Conservation (phyloP, 2,113 vertebrate genomes). For the Notarius lentiginosus region DNA sequence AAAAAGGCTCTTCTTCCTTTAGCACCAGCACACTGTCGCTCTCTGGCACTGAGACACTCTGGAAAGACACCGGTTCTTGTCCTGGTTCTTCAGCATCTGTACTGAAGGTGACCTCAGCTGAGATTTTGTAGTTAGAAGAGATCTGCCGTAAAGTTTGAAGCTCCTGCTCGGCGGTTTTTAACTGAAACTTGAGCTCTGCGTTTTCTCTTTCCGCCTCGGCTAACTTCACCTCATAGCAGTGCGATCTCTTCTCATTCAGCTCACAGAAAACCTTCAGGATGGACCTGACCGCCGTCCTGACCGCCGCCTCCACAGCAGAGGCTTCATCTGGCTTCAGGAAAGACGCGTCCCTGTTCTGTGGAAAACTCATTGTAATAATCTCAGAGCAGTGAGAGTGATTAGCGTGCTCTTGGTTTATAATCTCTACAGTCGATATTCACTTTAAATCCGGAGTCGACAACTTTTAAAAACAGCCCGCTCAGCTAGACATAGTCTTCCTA, state of each 20-base stretch:
- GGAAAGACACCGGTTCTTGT: conserved; percentile 1
- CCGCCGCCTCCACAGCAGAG: conserved; percentile 38
- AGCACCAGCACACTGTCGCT: neutral
- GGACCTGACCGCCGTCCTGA: conserved; percentile 42
- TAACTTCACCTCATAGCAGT: conserved; percentile 45
- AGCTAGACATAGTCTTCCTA: too few relatives aligned
- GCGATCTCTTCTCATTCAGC: conserved; percentile 28
- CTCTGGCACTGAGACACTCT: neutral
- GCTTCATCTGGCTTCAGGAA: conserved; percentile 39
- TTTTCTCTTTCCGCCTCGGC: conserved; percentile 50
- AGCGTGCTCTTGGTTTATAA: neutral
- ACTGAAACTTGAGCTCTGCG: conserved; percentile 13
- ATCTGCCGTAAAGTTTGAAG: conserved; percentile 7
- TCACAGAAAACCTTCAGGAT: conserved; percentile 42
- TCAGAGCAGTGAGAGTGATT: too few relatives aligned
- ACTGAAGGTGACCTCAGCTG: conserved; percentile 1
- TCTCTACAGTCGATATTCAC: neutral
- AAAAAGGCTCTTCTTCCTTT: conserved; percentile 50
- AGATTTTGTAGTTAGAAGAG: neutral
- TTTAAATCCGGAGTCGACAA: neutral
- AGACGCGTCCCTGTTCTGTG: neutral
- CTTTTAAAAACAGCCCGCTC: neutral
- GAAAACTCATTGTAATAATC: neutral
- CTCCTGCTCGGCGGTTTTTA: conserved; percentile 29
- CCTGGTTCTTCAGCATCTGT: neutral